Base-by-base conservation (phyloP, 2,113 vertebrate genomes). In the Thomomys bottae region DNA sequence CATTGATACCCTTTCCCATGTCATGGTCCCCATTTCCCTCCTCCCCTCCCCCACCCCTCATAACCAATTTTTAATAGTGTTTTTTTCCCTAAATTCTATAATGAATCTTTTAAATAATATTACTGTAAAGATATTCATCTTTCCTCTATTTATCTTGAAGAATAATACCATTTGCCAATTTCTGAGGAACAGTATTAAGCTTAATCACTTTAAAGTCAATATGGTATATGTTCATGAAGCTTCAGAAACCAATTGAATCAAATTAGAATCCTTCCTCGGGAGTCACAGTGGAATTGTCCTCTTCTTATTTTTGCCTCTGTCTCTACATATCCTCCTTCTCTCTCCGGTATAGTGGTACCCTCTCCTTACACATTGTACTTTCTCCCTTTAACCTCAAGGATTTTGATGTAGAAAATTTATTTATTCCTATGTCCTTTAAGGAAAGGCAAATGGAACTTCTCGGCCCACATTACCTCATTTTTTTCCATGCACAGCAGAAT, bases 381-480 rank as follows among this genome's bases (percentile, higher is more conserved):
- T 38, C 81, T 59, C 23, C 38, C 14, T 91, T 67, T 70, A 59
- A 14, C 61, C 23, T 86, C 20, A n/a, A n/a, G n/a, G n/a, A 36
- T 40, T 49, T 10, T 45, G 64, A 57, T 61, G 81, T 73, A 34
- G 30, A 42, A 42, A 64, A 54, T 54, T 54, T 54, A 54, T 54
- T 8, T 49, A 8, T 49, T 49, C 45, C 45, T 28, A 68, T 63
- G 21, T 92, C 24, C 79, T 28, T 89, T 30, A 84, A 77, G 30
- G 14, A 79, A 79, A 89, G 79, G 61, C 78, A 91, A 86, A 24
- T 49, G 32, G 81, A 87, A 73, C 78, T 34, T 84, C 36, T 87
- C 63, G 34, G 70, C 10, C 72, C 71, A 81, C 76, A 54, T n/a
- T 23, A 20, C 26, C 32, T 84, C 38, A 49, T 89, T 66, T 78